Conservation (phyloP, 2,113 vertebrate species). For the Prochilodus magdalenae region DNA sequence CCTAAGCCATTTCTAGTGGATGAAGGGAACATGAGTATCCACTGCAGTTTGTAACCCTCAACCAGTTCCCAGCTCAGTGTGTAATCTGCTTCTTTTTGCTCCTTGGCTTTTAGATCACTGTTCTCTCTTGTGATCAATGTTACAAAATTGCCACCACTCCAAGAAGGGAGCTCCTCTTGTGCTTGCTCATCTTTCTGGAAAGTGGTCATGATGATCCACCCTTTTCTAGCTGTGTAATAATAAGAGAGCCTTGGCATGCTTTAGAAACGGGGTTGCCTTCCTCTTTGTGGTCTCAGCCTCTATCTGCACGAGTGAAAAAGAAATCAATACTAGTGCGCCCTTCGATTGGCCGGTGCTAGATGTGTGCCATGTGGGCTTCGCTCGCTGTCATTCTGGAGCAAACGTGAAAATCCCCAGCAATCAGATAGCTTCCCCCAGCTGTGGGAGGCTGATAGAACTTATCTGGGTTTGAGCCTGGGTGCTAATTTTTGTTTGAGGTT, state of each 20-base stretch:
- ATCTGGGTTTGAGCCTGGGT: conserved; percentile 10
- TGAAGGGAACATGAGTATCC: background rate
- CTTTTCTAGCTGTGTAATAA: background rate
- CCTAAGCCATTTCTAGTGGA: background rate
- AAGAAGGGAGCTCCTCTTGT: background rate
- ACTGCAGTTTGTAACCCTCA: background rate
- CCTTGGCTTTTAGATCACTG: background rate
- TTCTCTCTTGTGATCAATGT: conserved; percentile 1
- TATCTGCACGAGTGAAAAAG: background rate
- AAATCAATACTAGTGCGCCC: conserved; percentile 6
- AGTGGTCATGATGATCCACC: background rate
- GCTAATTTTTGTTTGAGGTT: conserved; percentile 7
- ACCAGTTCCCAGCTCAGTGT: background rate
- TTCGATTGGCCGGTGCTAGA: conserved; percentile 9
- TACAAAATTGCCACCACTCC: background rate
- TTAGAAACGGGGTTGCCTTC: background rate
- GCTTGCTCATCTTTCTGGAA: background rate
- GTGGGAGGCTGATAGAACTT: conserved; percentile 25
- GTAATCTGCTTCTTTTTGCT: background rate
- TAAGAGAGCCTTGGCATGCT: background rate
- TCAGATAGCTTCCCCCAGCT: conserved; percentile 41
- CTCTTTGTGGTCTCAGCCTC: background rate
- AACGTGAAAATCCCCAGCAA: conserved; percentile 34
- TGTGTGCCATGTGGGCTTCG: conserved; percentile 1
- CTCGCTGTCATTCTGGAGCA: background rate